phyloP scores from a whole-genome alignment of 2,113 vertebrate species.

The Hippocampus mohnikei region DNA sequence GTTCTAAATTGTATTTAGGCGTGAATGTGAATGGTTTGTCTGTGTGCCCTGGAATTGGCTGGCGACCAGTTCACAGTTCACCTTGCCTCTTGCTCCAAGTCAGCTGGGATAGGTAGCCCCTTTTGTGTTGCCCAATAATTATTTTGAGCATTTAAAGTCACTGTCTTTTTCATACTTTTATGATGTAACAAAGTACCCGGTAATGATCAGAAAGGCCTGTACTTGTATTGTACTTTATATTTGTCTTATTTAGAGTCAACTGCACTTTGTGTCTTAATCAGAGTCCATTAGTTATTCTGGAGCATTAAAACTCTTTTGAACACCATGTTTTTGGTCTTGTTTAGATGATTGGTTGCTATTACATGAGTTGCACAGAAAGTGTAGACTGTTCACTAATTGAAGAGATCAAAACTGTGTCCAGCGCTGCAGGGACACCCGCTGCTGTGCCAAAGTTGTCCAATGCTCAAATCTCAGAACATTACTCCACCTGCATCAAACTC shows the following conservation, averaged over 20 bases:
- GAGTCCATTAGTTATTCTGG: neutral
- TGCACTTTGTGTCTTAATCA: neutral
- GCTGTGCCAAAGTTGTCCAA: slow-evolving; percentile 80
- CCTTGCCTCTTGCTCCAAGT: no score
- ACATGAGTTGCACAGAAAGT: neutral
- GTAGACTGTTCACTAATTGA: neutral
- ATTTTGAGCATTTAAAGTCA: neutral
- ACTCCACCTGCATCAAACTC: slow-evolving; percentile 93
- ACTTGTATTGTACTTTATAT: neutral
- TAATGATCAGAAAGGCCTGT: neutral
- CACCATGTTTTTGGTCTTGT: neutral
- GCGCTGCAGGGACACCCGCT: slow-evolving; percentile 71
- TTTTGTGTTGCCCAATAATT: no score
- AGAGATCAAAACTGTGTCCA: slow-evolving; percentile 18
- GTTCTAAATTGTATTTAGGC: no score
- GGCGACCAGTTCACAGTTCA: no score
- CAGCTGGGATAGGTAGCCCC: neutral
- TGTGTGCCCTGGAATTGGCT: no score
- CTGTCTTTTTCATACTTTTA: neutral
- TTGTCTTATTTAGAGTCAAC: no score
- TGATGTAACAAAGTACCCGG: neutral
- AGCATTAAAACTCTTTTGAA: neutral
- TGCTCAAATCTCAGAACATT: slow-evolving; percentile 89
- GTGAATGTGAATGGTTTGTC: no score
- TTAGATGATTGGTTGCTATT: neutral